These are phyloP conservation scores for Drosophila kanekoi DNA, from an alignment of 2,888 invertebrate species.

Conservation along the genomic window DNA sequence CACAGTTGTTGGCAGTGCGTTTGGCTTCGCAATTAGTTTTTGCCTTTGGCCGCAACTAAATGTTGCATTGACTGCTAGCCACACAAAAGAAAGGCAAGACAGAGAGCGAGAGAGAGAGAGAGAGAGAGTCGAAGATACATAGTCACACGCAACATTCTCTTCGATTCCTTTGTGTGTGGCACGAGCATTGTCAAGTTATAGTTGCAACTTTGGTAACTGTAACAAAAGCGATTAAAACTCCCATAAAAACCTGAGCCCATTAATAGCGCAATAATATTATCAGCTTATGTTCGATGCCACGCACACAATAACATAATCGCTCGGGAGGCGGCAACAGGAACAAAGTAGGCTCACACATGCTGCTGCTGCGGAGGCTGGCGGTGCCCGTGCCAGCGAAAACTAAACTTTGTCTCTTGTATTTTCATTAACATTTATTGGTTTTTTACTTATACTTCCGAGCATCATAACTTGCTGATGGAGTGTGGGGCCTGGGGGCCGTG, in stretches of 20 bases:
- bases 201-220: slow-evolving; percentile 75
- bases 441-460: slow-evolving; percentile 71
- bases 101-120: neutral
- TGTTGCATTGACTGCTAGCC: slow-evolving; percentile 67
- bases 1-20: slow-evolving; percentile 63
- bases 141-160: slow-evolving; percentile 61
- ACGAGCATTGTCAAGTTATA: slow-evolving; percentile 68
- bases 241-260: slow-evolving; percentile 81
- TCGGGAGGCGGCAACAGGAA: slow-evolving; percentile 28
- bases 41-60: slow-evolving; percentile 66
- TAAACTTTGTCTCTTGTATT: slow-evolving; percentile 80
- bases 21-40: slow-evolving; percentile 79
- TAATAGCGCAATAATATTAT: slow-evolving; percentile 82
- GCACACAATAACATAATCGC: slow-evolving; percentile 42
- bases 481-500: neutral
- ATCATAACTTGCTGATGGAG: slow-evolving; percentile 56
- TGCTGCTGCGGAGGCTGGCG: neutral
- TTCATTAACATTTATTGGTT: slow-evolving; percentile 83
- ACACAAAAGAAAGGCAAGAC: slow-evolving; percentile 27
- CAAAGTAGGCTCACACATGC: slow-evolving; percentile 43
- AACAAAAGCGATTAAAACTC: slow-evolving; percentile 82
- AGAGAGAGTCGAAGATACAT: slow-evolving; percentile 6
- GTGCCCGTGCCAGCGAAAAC: slow-evolving; percentile 26
- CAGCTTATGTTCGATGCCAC: slow-evolving; percentile 78
- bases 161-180: slow-evolving; percentile 23